Evolutionary conservation across 2,888 invertebrate species (phyloP).

Genomic region (Monopis laevigella): DNA sequence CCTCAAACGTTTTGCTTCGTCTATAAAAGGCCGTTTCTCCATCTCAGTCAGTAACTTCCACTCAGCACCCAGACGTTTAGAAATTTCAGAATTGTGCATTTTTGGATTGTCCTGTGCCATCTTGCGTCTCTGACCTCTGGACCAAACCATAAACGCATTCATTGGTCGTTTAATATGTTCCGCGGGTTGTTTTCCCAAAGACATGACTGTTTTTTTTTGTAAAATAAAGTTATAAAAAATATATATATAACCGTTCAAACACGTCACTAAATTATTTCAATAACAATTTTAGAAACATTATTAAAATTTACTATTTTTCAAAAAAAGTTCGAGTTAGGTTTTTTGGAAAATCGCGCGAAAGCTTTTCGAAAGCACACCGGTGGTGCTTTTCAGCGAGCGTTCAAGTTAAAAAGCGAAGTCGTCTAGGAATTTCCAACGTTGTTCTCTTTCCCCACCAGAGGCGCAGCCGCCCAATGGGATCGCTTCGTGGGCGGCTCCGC

Average conservation of each 20-base stretch:
- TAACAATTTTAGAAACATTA: not conserved
- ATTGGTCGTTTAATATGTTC: constrained; percentile 93
- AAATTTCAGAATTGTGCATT: constrained; percentile 94
- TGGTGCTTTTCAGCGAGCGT: constrained; percentile 56
- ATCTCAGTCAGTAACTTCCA: constrained; percentile 89
- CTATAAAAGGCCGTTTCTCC: constrained; percentile 90
- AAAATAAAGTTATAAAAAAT: constrained; percentile 1
- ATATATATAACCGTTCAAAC: constrained; percentile 4
- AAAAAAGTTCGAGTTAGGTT: not conserved
- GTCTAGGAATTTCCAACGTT: constrained; percentile 33
- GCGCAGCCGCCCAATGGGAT: constrained; percentile 40
- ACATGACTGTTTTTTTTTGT: constrained; percentile 30
- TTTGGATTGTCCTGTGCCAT: constrained; percentile 95
- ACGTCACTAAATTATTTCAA: not conserved
- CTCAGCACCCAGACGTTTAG: constrained; percentile 85
- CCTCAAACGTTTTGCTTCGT: constrained; percentile 89
- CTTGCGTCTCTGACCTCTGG: constrained; percentile 85
- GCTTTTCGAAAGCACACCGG: constrained; percentile 28
- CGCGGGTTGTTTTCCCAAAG: constrained; percentile 51
- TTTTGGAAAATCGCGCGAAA: constrained; percentile 30
- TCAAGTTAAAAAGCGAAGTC: constrained; percentile 44
- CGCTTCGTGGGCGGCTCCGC: constrained; percentile 57
- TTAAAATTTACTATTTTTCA: too few relatives aligned
- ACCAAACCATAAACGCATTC: constrained; percentile 97
- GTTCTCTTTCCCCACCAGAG: constrained; percentile 33